Conservation (phyloP, 2,113 vertebrate species). For the Labeo catla region DNA sequence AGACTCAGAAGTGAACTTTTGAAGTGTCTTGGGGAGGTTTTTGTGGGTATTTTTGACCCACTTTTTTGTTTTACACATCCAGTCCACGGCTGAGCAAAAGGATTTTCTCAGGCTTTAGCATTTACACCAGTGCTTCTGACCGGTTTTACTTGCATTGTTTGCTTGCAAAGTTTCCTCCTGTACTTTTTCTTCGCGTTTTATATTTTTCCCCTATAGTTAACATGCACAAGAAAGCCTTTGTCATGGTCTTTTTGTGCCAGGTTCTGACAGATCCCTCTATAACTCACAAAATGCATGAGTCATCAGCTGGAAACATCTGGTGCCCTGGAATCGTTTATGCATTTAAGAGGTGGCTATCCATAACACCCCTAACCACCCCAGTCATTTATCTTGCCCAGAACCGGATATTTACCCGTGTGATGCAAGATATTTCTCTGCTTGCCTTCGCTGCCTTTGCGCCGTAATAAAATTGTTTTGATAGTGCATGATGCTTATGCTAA, state of each 20-base stretch:
- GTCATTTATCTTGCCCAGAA: conserved; percentile 6
- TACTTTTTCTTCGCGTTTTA: background rate
- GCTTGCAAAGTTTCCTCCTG: background rate
- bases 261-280: background rate
- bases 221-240: background rate
- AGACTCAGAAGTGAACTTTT: background rate
- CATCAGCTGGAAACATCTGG: conserved; percentile 36
- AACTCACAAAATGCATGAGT: background rate
- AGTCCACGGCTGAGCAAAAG: background rate
- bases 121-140: background rate
- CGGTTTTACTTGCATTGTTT: background rate
- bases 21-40: background rate
- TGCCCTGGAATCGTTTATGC: background rate
- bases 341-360: background rate
- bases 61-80: conserved; percentile 7
- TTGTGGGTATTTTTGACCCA: background rate
- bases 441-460: background rate
- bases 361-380: background rate
- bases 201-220: background rate
- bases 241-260: background rate
- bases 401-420: conserved; percentile 24
- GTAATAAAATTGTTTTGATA: conserved; percentile 21
- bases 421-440: background rate
- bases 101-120: background rate
- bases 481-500: background rate